phyloP scores from a whole-genome alignment of 2,113 vertebrate genomes.

The Odocoileus virginianus region DNA sequence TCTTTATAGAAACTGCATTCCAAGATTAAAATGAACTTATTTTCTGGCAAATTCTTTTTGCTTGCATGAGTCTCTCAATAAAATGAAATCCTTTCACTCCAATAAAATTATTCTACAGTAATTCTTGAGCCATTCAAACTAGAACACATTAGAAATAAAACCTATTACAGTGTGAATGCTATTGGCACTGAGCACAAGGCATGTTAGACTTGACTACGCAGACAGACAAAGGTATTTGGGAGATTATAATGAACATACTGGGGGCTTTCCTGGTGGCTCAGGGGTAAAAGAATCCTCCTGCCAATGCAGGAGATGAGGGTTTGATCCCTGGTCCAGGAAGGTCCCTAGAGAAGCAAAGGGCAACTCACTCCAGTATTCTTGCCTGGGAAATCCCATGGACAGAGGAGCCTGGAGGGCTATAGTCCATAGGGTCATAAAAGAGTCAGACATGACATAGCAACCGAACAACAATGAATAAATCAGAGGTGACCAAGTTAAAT shows the following conservation, averaged over 20 bases:
- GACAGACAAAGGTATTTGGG: not conserved
- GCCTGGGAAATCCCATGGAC: not conserved
- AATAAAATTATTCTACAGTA: not conserved
- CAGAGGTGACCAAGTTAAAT: not conserved
- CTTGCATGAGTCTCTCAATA: not conserved
- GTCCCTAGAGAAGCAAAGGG: not conserved
- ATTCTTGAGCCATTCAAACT: not conserved
- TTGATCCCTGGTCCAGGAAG: not conserved
- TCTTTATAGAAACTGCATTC: not conserved
- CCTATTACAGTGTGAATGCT: not conserved
- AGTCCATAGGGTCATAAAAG: not conserved
- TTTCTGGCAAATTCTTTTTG: not conserved
- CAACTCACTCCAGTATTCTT: not conserved
- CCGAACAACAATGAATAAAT: not conserved
- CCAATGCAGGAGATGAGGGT: not conserved
- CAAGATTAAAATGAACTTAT: slow-evolving; percentile 22
- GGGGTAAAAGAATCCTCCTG: not conserved
- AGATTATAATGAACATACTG: not conserved
- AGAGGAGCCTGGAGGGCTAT: not conserved
- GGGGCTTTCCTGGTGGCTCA: not conserved
- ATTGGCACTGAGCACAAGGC: not conserved
- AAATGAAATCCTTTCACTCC: not conserved
- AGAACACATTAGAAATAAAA: not conserved
- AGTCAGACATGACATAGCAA: not conserved
- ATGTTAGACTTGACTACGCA: not conserved